These are phyloP conservation scores for Candidula unifasciata DNA, from an alignment of 2,888 invertebrate species.

Conservation along the genomic window DNA sequence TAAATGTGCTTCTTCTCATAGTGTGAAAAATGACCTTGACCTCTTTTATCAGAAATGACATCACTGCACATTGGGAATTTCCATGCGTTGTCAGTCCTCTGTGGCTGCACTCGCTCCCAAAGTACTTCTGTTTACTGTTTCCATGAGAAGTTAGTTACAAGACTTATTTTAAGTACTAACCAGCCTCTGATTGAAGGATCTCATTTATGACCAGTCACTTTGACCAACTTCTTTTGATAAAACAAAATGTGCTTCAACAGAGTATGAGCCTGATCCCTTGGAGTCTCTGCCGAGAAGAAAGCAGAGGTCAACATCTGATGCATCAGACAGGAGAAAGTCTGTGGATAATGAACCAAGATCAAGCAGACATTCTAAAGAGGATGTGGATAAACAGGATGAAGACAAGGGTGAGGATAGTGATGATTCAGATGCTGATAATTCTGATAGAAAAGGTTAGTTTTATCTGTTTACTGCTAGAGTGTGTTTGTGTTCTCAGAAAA, in stretches of 20 bases:
- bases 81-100: too few relatives aligned
- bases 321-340: conserved; percentile 37
- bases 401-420: conserved; percentile 42
- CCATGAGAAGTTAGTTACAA: too few relatives aligned
- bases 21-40: too few relatives aligned
- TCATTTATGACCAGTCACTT: background rate
- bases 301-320: conserved; percentile 81
- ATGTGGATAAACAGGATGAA: conserved; percentile 38
- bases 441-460: conserved; percentile 26
- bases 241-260: conserved; percentile 78
- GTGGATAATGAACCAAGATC: conserved; percentile 18
- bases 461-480: too few relatives aligned
- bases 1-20: too few relatives aligned
- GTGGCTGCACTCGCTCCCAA: too few relatives aligned
- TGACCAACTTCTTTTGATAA: background rate
- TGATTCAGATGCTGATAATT: conserved; percentile 41
- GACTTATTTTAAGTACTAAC: background rate
- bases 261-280: conserved; percentile 89
- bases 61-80: too few relatives aligned
- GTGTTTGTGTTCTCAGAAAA: too few relatives aligned
- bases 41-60: too few relatives aligned
- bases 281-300: conserved; percentile 84
- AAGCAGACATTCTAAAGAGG: conserved; percentile 5
- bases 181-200: background rate
- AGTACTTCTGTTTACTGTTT: too few relatives aligned